Base-by-base conservation (phyloP, 2,113 vertebrate genomes). In the Taxidea taxus region DNA sequence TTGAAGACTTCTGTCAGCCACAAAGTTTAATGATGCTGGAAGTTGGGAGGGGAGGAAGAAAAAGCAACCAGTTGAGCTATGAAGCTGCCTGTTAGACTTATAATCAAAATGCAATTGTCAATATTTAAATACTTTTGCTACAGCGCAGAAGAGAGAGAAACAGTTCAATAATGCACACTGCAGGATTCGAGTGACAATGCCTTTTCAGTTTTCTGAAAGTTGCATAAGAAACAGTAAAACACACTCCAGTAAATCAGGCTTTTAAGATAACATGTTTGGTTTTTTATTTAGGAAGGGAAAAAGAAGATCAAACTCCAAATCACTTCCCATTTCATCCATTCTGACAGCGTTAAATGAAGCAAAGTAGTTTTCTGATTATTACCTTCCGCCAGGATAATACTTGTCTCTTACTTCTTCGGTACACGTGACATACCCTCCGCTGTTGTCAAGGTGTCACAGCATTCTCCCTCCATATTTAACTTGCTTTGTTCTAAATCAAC, bases 301-400 rank as follows among this genome's bases (percentile, higher is more conserved):
- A 93, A 93, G 64, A 89, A 72, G 68, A 94, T 72, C 93, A 87
- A 64, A 93, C n/a, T 70, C 66, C 54, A 93, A 96, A 92, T 83
- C 21, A 70, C 44, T 94, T 90, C 39, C 82, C 31, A 72, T 88
- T 97, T 90, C 75, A 92, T 86, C 51, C 39, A 64, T 37, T 56
- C 74, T 97, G 91, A 97, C 81, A 95, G 87, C 37, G 85, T 96
- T 95, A 95, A 97, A 77, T 93, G 91, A 94, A 86, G 93, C 75
- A 62, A 95, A 95, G 81, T 94, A 54, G 66, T 72, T 97, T 96
- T 93, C 90, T 27, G 66, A 93, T 93, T 93, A 87, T 94, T 91
- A 77, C 51, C 13, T 93, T 95, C 75, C 1, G 0, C 97, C 75
- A 64, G 31, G 15, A 75, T 68, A 74, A 64, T 75, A 62, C 97